These are phyloP conservation scores for Lophius americanus DNA, from an alignment of 2,797 vertebrate genomes.

Conservation along the genomic window DNA sequence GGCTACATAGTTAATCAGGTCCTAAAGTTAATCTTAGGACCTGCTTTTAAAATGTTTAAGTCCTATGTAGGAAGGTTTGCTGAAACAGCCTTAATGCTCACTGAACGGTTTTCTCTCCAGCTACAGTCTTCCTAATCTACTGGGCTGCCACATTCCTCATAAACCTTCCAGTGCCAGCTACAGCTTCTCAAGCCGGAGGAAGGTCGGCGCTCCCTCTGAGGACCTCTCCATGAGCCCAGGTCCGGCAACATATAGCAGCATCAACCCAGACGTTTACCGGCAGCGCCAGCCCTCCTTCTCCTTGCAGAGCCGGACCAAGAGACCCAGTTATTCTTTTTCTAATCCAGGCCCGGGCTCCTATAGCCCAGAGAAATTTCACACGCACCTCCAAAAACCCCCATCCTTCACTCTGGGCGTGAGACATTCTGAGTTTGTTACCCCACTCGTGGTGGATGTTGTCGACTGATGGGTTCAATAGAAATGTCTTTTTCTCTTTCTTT, in stretches of 20 bases:
- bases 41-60: too few relatives aligned
- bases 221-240: slow-evolving; percentile 86
- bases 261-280: slow-evolving; percentile 81
- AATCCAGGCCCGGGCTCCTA: slow-evolving; percentile 86
- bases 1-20: too few relatives aligned
- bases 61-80: too few relatives aligned
- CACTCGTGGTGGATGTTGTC: slow-evolving; percentile 73
- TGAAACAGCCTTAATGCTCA: background rate
- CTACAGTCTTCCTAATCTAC: slow-evolving; percentile 85
- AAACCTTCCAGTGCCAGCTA: slow-evolving; percentile 87
- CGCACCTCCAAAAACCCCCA: slow-evolving; percentile 78
- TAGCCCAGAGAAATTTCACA: slow-evolving; percentile 83
- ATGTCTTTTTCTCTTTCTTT: slow-evolving; percentile 29
- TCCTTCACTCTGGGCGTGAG: slow-evolving; percentile 86
- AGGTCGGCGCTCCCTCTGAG: slow-evolving; percentile 70
- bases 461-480: slow-evolving; percentile 59
- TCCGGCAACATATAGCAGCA: slow-evolving; percentile 84
- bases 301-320: slow-evolving; percentile 83
- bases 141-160: slow-evolving; percentile 80
- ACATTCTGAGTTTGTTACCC: slow-evolving; percentile 86
- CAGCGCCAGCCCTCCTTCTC: slow-evolving; percentile 87
- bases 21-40: too few relatives aligned
- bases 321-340: slow-evolving; percentile 45
- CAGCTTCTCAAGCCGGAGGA: slow-evolving; percentile 75
- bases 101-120: slow-evolving; percentile 50